Evolutionary conservation across 2,113 vertebrate genomes (phyloP), one percentile per base, ranked within the genome.

Genomic region (Halichoeres trimaculatus): DNA sequence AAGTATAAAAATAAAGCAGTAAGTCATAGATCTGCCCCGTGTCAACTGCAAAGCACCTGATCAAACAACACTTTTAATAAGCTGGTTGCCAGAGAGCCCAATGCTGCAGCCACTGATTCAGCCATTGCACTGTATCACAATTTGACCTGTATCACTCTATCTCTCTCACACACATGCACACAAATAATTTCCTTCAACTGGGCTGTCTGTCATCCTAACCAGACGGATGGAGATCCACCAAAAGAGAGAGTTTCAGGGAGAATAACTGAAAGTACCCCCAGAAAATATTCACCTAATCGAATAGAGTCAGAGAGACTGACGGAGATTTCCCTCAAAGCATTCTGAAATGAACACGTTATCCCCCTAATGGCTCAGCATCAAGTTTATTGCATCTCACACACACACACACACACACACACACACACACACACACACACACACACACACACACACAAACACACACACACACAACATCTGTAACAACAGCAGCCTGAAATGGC

Each of bases 161-260:
- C 3, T 10, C 38, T 9, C 38, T 38, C 36, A 38, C 48, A 36
- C n/a, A 40, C 48, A 47, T 54, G 30, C 54, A 62, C 45, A 57
- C 51, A 0, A 68, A 26, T 54, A 36, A 35, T 47, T 70, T 56
- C 43, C 47, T 81, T 48, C 59, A 26, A 58, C 73, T 73, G 52
- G 45, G 56, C 62, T 47, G 50, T 56, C 57, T 56, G 38, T 24
- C 7, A 20, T 62, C 48, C 47, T 63, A 50, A 70, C 78, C 64
- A 73, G 60, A 74, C 74, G 85, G 59, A 38, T 43, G 63, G 57
- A 72, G 60, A 70, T 40, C 66, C 56, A 19, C 70, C 59, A 20
- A 40, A 43, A 17, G 50, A 61, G 35, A 2, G 10, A 6, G 47
- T n/a, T 50, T 63, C 16, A 62, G 47, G 50, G 34, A 43, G 41